These are phyloP conservation scores for Hystrix brachyura DNA, from an alignment of 2,113 vertebrate species.

Conservation along the genomic window DNA sequence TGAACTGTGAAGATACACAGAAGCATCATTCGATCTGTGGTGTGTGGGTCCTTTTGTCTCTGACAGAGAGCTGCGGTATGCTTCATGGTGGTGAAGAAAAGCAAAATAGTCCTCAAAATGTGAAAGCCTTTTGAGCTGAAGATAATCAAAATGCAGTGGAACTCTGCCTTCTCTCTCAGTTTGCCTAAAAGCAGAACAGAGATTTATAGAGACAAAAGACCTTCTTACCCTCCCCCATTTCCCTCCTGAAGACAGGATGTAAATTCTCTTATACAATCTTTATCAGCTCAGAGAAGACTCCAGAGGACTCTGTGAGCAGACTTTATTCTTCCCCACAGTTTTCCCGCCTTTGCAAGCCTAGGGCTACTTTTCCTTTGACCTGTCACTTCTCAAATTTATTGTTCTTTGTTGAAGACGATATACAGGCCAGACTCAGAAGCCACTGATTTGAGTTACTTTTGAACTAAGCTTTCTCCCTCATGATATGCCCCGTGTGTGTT, in stretches of 20 bases:
- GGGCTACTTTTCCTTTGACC: neutral
- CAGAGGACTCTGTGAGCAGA: neutral
- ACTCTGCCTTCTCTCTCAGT: neutral
- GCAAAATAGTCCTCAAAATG: neutral
- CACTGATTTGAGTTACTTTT: slow-evolving; percentile 23
- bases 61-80: neutral
- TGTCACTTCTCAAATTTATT: neutral
- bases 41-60: neutral
- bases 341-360: neutral
- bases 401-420: slow-evolving; percentile 12
- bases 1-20: neutral
- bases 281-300: neutral
- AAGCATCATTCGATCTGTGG: neutral
- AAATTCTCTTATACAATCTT: neutral
- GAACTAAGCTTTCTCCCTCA: neutral
- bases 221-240: neutral
- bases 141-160: neutral
- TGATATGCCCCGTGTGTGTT: neutral
- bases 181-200: neutral
- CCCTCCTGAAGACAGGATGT: neutral
- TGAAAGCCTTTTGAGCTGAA: neutral
- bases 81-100: neutral
- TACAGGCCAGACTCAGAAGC: neutral
- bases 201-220: neutral
- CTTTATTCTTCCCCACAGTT: neutral